Base-by-base conservation (phyloP, 2,888 invertebrate genomes). In the Bombylius major region DNA sequence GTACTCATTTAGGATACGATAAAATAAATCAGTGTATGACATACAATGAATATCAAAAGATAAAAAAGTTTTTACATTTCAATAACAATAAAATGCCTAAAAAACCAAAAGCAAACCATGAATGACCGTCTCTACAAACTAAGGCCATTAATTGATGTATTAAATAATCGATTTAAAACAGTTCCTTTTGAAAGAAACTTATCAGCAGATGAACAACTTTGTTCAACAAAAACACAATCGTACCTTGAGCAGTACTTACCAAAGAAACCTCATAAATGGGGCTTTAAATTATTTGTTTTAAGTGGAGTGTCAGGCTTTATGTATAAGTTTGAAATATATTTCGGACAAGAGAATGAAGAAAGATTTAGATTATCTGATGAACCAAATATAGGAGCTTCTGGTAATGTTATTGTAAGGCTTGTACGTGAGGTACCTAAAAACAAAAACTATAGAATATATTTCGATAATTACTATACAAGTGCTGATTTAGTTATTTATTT, bases 271-370 rank as follows among this genome's bases (percentile, higher is more conserved):
- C 48, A 58, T 12, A 60, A 58, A 52, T 59, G 53, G 56, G 55
- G 56, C 31, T 50, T 59, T 44, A 62, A 60, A 62, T 56, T 59
- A 54, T 59, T 60, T 55, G 58, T 57, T 23, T 44, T 56, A 5
- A 57, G 55, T 59, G 59, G 60, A 23, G 59, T 53, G 47, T 56
- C 59, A 52, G 59, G 59, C n/a, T 56, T 61, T 34, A 45, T 58
- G 48, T 61, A 62, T 44, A 59, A 60, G 8, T 42, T 42, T 42
- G 39, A 42, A 42, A 11, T 42, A 62, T 56, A 58, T 48, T 49
- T 58, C 44, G 61, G 57, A 13, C 57, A 56, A 48, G 61, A 59
- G 56, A 56, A 58, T 34, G 45, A 50, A 8, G 45, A 12, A 5
- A 57, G 57, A 64, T 62, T 65, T 54, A 11, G 47, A 9, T 31